Conservation (phyloP, 2,113 vertebrate genomes). For the Litocranius walleri region DNA sequence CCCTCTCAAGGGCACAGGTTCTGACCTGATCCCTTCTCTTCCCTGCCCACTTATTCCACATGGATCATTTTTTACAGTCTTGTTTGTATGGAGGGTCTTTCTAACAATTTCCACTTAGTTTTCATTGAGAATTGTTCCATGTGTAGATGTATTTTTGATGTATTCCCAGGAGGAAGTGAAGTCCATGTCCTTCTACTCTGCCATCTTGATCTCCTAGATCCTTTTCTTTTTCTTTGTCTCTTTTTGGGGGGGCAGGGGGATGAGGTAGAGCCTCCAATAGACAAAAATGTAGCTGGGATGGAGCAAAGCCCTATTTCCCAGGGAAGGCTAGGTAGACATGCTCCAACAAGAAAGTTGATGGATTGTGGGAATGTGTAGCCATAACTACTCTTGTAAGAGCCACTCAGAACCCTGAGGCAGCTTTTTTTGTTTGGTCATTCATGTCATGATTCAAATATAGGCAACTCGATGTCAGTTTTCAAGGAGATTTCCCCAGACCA, state of each 20-base stretch:
- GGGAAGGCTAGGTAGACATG: background rate
- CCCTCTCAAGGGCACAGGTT: background rate
- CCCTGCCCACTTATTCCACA: background rate
- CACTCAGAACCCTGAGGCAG: background rate
- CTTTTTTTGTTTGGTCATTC: background rate
- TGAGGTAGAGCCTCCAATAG: background rate
- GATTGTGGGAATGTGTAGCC: background rate
- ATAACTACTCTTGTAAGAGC: background rate
- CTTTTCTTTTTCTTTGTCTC: background rate
- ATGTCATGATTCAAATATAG: background rate
- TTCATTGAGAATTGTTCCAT: background rate
- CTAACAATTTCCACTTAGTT: background rate
- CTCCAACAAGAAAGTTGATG: background rate
- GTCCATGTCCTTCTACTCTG: background rate
- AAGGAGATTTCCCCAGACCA: background rate
- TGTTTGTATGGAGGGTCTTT: background rate
- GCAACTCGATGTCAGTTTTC: background rate
- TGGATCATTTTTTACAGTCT: background rate
- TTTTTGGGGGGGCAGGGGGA: accelerated
- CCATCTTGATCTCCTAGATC: background rate
- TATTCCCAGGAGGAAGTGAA: background rate
- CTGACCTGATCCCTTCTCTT: background rate
- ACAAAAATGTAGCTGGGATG: background rate
- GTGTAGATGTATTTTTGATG: background rate
- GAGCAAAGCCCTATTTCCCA: background rate